Base-by-base conservation (phyloP, 2,113 vertebrate species). In the Erinaceus europaeus region DNA sequence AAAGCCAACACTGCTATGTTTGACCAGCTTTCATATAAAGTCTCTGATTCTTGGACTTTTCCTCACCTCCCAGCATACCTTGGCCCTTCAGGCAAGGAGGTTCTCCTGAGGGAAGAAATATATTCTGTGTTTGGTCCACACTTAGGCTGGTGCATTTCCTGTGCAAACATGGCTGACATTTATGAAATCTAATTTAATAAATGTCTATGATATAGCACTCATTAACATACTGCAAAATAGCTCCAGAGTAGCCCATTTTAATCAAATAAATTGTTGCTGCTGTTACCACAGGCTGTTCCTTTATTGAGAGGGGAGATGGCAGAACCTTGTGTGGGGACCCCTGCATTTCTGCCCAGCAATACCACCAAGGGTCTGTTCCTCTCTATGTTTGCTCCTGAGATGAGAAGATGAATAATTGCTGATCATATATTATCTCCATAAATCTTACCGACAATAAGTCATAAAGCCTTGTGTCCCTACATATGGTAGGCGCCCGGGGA, bases 361-460 rank as follows among this genome's bases (percentile, higher is more conserved):
- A 1, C 74, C 15, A 46, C 40, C 29, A 44, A 93, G 73, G 76
- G 68, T 79, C 88, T 0, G 8, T 3, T 6, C 73, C 74, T 94
- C 88, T 90, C 64, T 53, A 57, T 84, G 88, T 94, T 94, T 93
- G 94, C 94, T 94, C 40, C 85, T 64, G 90, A 91, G 96, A 95
- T 59, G 88, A 94, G 95, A 96, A 96, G 94, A 95, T 97, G 97
- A 98, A 98, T 98, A 98, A 98, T 97, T 96, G 97, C 98, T 97
- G 98, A 97, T 98, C 89, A 48, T 97, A 97, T 91, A 97, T 98
- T 97, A 98, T 96, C 95, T 96, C 96, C 97, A 98, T 98, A 98
- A 99, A 99, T 98, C 98, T 98, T 97, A 82, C 95, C 94, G 95
- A 97, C 97, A 98, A 96, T 97, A 97, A 97, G 96, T 97, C 95